Conservation (phyloP, 2,113 vertebrate genomes). For the Rhynchopsitta pachyrhyncha region DNA sequence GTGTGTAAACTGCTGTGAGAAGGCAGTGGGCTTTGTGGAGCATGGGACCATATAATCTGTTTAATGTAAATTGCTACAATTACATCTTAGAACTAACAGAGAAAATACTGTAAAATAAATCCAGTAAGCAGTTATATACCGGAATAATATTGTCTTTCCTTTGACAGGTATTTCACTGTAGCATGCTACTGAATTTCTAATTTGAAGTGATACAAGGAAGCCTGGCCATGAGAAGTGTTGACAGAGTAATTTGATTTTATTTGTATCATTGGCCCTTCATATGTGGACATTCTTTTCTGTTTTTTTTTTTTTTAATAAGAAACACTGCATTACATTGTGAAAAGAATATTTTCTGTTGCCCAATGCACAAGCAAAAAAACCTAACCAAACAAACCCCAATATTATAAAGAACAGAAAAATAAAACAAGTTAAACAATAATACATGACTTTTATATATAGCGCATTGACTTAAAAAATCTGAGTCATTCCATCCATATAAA, state of each 20-base stretch:
- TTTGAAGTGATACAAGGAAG: conserved; percentile 5
- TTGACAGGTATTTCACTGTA: not conserved
- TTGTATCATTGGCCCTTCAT: conserved; percentile 21
- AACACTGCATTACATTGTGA: conserved; percentile 13
- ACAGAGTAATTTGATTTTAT: conserved; percentile 62
- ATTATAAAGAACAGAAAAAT: conserved; percentile 25
- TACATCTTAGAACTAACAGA: not conserved
- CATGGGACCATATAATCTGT: fast-evolving
- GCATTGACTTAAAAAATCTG: conserved; percentile 52
- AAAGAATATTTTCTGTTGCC: conserved; percentile 17
- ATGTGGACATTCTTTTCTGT: not conserved
- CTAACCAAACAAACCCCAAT: not conserved
- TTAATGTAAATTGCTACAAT: not conserved
- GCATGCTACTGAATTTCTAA: not conserved
- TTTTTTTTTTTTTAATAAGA: conserved; percentile 13
- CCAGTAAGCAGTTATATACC: not conserved
- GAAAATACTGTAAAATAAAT: not conserved
- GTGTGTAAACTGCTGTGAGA: not conserved
- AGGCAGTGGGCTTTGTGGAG: fast-evolving
- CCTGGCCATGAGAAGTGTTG: not conserved
- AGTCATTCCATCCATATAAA: conserved; percentile 54
- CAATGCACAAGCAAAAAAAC: not conserved
- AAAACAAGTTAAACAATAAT: not conserved
- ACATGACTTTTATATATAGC: conserved; percentile 22
- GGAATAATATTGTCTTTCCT: not conserved